Evolutionary conservation across 2,888 invertebrate species (phyloP).

Genomic region (Watsonalla binaria): DNA sequence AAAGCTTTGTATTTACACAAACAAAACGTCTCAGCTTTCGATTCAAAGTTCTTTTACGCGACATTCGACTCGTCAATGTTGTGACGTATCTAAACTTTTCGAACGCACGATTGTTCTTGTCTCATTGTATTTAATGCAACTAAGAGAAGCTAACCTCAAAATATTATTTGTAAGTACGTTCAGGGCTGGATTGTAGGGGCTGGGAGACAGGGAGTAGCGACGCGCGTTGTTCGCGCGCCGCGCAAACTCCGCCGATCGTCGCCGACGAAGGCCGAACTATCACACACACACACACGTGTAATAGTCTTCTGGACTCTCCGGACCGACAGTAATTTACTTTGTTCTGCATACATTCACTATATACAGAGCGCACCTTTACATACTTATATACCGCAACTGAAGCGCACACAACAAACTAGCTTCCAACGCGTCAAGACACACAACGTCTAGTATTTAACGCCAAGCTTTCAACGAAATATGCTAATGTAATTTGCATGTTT

Average conservation of each 20-base stretch:
- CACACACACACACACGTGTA: slow-evolving; percentile 21
- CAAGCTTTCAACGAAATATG: slow-evolving; percentile 1
- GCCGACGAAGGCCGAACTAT: slow-evolving; percentile 43
- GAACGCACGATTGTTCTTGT: slow-evolving; percentile 38
- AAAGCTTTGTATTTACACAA: slow-evolving; percentile 77
- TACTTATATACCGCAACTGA: slow-evolving; percentile 14
- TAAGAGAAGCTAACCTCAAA: slow-evolving; percentile 71
- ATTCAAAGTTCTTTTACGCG: slow-evolving; percentile 68
- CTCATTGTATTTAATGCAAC: slow-evolving; percentile 47
- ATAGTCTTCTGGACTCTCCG: slow-evolving; percentile 6
- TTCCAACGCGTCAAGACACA: slow-evolving; percentile 13
- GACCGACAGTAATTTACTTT: slow-evolving; percentile 26
- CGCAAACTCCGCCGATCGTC: slow-evolving; percentile 54
- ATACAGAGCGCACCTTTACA: slow-evolving; percentile 8
- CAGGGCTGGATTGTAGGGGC: slow-evolving; percentile 62
- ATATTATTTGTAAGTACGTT: slow-evolving; percentile 71
- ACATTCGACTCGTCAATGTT: slow-evolving; percentile 66
- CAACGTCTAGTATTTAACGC: slow-evolving; percentile 10
- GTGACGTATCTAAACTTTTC: slow-evolving; percentile 37
- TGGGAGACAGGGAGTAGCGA: slow-evolving; percentile 41
- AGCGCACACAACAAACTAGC: slow-evolving; percentile 17
- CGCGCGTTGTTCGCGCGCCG: slow-evolving; percentile 35
- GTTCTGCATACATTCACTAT: slow-evolving; percentile 9
- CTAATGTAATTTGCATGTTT: not conserved
- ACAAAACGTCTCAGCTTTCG: slow-evolving; percentile 74